Conservation (phyloP, 2,888 invertebrate genomes). For the Synergus laeviventris region DNA sequence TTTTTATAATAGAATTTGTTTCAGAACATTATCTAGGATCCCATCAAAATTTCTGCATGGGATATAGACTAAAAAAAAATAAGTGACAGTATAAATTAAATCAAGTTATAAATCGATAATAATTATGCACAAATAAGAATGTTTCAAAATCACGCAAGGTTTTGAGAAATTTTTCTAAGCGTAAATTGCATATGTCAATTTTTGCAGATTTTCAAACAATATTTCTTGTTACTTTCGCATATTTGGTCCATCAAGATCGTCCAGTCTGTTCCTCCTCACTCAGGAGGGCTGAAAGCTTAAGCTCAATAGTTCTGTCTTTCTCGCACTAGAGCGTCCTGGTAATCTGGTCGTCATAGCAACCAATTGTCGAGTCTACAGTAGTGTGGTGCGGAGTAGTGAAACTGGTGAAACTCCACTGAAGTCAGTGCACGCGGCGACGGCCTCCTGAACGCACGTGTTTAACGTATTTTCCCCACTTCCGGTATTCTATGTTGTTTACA, state of each 20-base stretch:
- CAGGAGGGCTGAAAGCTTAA: neutral
- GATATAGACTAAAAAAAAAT: no score
- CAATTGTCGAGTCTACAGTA: conserved; percentile 50
- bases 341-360: conserved; percentile 62
- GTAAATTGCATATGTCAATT: conserved; percentile 34
- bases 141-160: neutral
- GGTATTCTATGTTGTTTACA: conserved; percentile 29
- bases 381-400: conserved; percentile 51
- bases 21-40: no score
- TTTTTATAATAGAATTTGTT: no score
- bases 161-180: neutral
- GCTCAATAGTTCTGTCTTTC: conserved; percentile 32
- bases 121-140: no score
- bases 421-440: conserved; percentile 74
- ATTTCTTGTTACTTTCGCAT: conserved; percentile 46
- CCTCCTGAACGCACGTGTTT: conserved; percentile 63
- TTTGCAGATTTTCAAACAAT: conserved; percentile 34
- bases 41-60: no score
- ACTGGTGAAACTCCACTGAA: conserved; percentile 61
- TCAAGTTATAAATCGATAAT: no score
- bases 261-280: conserved; percentile 42
- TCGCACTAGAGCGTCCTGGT: conserved; percentile 51
- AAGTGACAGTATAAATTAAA: no score
- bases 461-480: conserved; percentile 39
- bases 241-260: conserved; percentile 40